Percentiles rank a stretch among this genome's conserved stretches.
These are phyloP conservation scores for Choloepus didactylus DNA, from an alignment of 2,797 vertebrate species.

Conservation along the genomic window DNA sequence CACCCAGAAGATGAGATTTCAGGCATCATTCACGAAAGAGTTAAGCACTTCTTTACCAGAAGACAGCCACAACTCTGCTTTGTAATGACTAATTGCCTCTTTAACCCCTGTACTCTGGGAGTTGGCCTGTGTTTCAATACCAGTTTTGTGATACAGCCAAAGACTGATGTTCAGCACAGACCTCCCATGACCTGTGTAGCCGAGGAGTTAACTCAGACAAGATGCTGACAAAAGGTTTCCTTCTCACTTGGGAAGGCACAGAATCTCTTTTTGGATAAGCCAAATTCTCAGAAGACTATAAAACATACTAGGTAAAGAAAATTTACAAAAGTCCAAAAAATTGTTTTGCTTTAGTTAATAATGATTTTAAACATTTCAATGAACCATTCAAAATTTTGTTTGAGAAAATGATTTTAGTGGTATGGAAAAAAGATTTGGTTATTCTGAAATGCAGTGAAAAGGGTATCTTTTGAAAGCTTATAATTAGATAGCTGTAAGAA, in stretches of 20 bases:
- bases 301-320: constrained; percentile 65
- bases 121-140: constrained; percentile 66
- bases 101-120: constrained; percentile 71
- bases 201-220: constrained; percentile 73
- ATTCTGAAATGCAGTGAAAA: constrained; percentile 62
- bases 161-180: constrained; percentile 74
- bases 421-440: constrained; percentile 13
- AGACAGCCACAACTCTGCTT: constrained; percentile 28
- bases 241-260: constrained; percentile 61
- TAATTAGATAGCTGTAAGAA: constrained; percentile 60
- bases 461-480: neutral
- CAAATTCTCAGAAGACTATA: constrained; percentile 61
- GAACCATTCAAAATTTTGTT: constrained; percentile 53
- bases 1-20: constrained; percentile 65
- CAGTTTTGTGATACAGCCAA: constrained; percentile 72
- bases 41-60: constrained; percentile 63
- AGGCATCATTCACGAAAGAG: constrained; percentile 67
- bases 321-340: constrained; percentile 57
- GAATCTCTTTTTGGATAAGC: constrained; percentile 60
- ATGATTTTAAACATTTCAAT: neutral
- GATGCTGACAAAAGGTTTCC: constrained; percentile 74
- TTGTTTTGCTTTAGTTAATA: neutral
- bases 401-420: constrained; percentile 7
- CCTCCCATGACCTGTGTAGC: constrained; percentile 73
- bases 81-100: constrained; percentile 71